Evolutionary conservation across 2,797 vertebrate species (phyloP).

Genomic region (Octomys mimax): DNA sequence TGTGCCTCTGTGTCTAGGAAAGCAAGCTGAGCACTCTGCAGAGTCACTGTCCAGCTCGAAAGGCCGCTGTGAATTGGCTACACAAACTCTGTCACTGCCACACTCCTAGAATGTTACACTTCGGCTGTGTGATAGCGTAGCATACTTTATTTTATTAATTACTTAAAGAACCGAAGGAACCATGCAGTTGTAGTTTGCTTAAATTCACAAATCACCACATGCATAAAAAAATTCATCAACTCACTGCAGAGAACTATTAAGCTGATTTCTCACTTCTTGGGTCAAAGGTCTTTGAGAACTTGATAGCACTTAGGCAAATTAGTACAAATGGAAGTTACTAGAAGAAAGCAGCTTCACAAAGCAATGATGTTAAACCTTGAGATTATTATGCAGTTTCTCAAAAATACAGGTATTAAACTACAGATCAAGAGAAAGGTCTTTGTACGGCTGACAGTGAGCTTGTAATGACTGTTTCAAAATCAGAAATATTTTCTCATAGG

Average conservation of each 20-base stretch:
- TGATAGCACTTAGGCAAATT: slow-evolving; percentile 60
- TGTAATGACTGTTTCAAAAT: slow-evolving; percentile 7
- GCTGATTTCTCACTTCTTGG: slow-evolving; percentile 71
- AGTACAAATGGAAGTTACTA: slow-evolving; percentile 26
- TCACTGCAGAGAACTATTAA: slow-evolving; percentile 52
- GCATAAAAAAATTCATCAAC: slow-evolving; percentile 80
- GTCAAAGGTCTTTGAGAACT: slow-evolving; percentile 70
- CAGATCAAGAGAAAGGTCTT: not conserved
- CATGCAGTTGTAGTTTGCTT: slow-evolving; percentile 80
- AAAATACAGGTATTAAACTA: not conserved
- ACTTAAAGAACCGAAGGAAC: slow-evolving; percentile 79
- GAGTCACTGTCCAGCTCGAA: slow-evolving; percentile 54
- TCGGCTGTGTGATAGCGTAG: slow-evolving; percentile 10
- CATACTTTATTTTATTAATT: slow-evolving; percentile 78
- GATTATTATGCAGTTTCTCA: not conserved
- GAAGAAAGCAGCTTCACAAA: slow-evolving; percentile 9
- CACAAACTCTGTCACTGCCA: slow-evolving; percentile 41
- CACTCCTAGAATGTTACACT: not conserved
- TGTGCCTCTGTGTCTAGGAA: not conserved
- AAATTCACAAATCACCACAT: slow-evolving; percentile 78
- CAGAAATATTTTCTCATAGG: not conserved
- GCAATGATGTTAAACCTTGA: slow-evolving; percentile 39
- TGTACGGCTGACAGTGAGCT: not conserved
- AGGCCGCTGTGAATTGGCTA: slow-evolving; percentile 71
- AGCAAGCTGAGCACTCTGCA: not conserved